These are phyloP conservation scores for Willowsia nigromaculata DNA, from an alignment of 2,888 invertebrate genomes.

Conservation along the genomic window DNA sequence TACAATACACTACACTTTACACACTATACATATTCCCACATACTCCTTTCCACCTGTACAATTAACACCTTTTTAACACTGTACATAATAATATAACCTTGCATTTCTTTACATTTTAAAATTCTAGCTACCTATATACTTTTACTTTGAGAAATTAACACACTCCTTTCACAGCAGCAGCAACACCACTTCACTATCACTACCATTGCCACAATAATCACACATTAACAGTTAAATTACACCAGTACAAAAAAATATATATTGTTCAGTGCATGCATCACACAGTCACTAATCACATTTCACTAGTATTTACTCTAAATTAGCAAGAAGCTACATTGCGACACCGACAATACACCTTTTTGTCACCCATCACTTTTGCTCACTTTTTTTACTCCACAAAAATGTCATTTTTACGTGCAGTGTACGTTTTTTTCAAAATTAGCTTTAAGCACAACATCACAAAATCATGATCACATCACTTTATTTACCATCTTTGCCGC, in stretches of 20 bases:
- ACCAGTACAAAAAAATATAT: too few species aligned
- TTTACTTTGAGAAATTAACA: not conserved
- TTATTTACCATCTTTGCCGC: not conserved
- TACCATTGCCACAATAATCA: not conserved
- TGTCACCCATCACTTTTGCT: not conserved
- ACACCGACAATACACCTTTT: conserved; percentile 2
- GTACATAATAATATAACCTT: not conserved
- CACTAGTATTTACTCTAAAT: not conserved
- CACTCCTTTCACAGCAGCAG: conserved; percentile 10
- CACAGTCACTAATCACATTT: conserved; percentile 1
- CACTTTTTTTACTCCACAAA: not conserved
- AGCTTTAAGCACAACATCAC: not conserved
- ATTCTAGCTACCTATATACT: too few species aligned
- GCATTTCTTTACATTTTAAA: not conserved
- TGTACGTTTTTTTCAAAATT: not conserved
- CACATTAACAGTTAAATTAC: conserved; percentile 27
- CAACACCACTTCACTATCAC: not conserved
- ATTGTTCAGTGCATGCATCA: not conserved
- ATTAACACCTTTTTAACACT: conserved; percentile 2
- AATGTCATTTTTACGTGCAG: conserved; percentile 4
- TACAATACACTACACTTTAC: conserved; percentile 33
- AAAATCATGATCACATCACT: not conserved
- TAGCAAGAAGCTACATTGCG: not conserved
- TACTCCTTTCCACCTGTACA: not conserved
- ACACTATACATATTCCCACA: not conserved